Percentiles rank a stretch among this genome's conserved stretches.
Evolutionary conservation across 2,113 vertebrate genomes (phyloP).

Genomic region (Clinocottus analis): DNA sequence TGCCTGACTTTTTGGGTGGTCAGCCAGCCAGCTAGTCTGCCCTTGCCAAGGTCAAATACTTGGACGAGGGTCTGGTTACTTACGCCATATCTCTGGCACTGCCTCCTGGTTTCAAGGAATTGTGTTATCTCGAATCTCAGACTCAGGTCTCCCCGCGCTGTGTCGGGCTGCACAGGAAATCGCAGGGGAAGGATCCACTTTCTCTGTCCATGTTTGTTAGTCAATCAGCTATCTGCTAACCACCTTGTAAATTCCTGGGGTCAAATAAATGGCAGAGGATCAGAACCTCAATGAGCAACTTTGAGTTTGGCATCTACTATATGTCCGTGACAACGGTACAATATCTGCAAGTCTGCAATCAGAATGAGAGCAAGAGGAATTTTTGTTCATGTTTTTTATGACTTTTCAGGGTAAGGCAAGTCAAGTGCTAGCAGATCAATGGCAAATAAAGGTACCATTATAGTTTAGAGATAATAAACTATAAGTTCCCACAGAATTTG

Average conservation of each 20-base stretch:
- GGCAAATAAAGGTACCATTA: not conserved
- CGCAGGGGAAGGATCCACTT: constrained; percentile 60
- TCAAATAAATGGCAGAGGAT: constrained; percentile 35
- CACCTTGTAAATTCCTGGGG: constrained; percentile 22
- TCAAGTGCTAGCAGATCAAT: not conserved
- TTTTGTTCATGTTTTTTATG: constrained; percentile 12
- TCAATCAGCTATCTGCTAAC: constrained; percentile 53
- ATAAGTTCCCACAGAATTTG: not conserved
- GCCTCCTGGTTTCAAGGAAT: constrained; percentile 62
- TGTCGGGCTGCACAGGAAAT: constrained; percentile 45
- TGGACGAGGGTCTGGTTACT: constrained; percentile 64
- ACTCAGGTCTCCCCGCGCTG: constrained; percentile 52
- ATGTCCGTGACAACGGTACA: constrained; percentile 22
- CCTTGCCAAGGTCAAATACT: constrained; percentile 74
- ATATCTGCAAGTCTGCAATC: constrained; percentile 24
- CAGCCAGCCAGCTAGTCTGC: constrained; percentile 45
- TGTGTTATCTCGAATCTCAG: constrained; percentile 66
- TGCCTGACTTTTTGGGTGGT: constrained; percentile 70
- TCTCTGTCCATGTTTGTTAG: constrained; percentile 61
- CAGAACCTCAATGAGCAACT: constrained; percentile 24
- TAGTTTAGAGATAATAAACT: not conserved
- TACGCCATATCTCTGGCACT: constrained; percentile 67
- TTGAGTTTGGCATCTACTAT: constrained; percentile 15
- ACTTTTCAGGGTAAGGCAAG: not conserved
- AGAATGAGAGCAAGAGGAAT: constrained; percentile 18